phyloP scores from a whole-genome alignment of 2,888 invertebrate genomes.

The Leptopilina syphax region DNA sequence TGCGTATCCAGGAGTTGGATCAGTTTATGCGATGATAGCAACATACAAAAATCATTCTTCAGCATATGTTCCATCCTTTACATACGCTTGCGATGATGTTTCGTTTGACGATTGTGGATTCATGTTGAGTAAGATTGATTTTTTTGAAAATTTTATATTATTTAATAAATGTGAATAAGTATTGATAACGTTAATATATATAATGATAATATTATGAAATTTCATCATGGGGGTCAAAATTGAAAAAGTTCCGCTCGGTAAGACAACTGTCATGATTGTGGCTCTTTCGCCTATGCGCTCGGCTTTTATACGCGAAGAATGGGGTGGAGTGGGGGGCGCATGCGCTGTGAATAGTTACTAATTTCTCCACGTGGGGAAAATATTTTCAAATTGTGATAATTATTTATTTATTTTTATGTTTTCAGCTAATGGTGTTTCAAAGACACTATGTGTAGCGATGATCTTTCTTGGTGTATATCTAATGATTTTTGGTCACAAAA shows the following conservation, averaged over 20 bases:
- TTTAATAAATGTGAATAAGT: too few species aligned
- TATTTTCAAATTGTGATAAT: too few species aligned
- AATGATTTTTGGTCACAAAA: conserved; percentile 82
- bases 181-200: too few species aligned
- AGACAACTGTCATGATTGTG: too few species aligned
- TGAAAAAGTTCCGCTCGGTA: too few species aligned
- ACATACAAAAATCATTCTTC: conserved; percentile 76
- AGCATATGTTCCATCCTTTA: conserved; percentile 83
- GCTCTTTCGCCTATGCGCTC: too few species aligned
- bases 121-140: conserved; percentile 77
- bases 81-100: conserved; percentile 82
- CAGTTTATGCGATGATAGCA: conserved; percentile 81
- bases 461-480: conserved; percentile 82
- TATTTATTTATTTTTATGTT: conserved; percentile 21
- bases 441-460: conserved; percentile 76
- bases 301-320: too few species aligned
- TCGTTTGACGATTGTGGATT: conserved; percentile 78
- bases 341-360: too few species aligned
- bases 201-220: not conserved
- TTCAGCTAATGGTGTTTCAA: conserved; percentile 64
- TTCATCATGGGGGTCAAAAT: too few species aligned
- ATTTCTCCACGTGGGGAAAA: too few species aligned
- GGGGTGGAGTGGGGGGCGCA: too few species aligned
- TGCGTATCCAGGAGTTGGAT: conserved; percentile 82
- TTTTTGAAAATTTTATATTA: not conserved